Conservation (phyloP, 2,113 vertebrate genomes). For the Phylloscopus whistleri region DNA sequence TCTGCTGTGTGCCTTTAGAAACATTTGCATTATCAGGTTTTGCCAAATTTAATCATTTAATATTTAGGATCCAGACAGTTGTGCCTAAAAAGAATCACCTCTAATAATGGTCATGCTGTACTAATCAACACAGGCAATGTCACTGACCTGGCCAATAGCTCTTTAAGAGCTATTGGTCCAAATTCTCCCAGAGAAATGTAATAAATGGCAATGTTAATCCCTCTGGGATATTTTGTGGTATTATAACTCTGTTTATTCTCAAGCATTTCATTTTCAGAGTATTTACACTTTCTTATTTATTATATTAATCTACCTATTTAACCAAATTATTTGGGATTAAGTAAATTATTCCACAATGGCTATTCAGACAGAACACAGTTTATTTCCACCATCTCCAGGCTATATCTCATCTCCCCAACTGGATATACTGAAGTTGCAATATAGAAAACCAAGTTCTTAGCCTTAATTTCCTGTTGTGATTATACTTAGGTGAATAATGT, state of each 20-base stretch:
- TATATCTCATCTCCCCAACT: background rate
- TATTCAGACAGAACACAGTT: background rate
- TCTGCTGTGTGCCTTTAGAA: background rate
- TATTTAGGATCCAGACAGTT: background rate
- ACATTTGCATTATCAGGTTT: background rate
- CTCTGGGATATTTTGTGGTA: background rate
- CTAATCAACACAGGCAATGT: background rate
- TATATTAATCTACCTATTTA: background rate
- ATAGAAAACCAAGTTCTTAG: background rate
- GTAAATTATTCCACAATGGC: background rate
- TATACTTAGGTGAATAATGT: accelerated
- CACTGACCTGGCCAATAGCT: background rate
- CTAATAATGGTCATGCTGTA: background rate
- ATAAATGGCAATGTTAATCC: background rate
- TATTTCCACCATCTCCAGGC: background rate
- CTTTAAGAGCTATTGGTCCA: background rate
- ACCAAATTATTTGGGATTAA: background rate
- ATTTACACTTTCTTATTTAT: background rate
- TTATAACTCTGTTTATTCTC: background rate
- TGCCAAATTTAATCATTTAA: background rate
- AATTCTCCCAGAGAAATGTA: background rate
- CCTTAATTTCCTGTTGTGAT: background rate
- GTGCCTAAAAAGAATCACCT: background rate
- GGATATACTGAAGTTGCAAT: background rate
- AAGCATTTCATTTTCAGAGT: background rate